A percentile compares a stretch with the other conserved stretches of the same genome.
Conservation (phyloP, 2,113 vertebrate species). For the Aegithalos caudatus region DNA sequence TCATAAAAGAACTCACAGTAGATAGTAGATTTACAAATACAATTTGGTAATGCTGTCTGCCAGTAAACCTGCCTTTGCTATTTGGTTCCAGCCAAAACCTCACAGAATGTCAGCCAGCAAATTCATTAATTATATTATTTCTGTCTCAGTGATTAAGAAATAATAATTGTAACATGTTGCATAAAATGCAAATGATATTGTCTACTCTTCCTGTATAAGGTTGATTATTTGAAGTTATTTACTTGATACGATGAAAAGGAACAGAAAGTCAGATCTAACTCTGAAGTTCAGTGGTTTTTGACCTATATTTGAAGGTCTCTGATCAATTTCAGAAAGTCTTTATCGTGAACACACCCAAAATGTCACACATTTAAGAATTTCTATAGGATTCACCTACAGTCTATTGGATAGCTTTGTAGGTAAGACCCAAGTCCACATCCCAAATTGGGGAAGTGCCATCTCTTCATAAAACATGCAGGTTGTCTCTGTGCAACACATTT, state of each 20-base stretch:
- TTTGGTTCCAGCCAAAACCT: neutral
- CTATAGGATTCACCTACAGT: neutral
- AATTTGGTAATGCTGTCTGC: neutral
- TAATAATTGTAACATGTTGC: neutral
- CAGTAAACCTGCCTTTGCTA: neutral
- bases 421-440: neutral
- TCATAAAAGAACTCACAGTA: neutral
- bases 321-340: neutral
- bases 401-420: neutral
- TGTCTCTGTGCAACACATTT: neutral
- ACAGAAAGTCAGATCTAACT: neutral
- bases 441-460: neutral
- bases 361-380: neutral
- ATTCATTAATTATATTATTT: neutral
- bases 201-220: neutral
- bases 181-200: neutral
- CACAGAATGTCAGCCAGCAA: neutral
- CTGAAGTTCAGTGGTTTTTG: neutral
- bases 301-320: neutral
- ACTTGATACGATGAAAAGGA: rapidly evolving
- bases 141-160: neutral
- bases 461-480: neutral
- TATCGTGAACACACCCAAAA: neutral
- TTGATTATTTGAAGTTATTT: neutral
- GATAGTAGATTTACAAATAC: neutral